Conservation (phyloP, 2,888 invertebrate species). For the Pegoplata infirma region DNA sequence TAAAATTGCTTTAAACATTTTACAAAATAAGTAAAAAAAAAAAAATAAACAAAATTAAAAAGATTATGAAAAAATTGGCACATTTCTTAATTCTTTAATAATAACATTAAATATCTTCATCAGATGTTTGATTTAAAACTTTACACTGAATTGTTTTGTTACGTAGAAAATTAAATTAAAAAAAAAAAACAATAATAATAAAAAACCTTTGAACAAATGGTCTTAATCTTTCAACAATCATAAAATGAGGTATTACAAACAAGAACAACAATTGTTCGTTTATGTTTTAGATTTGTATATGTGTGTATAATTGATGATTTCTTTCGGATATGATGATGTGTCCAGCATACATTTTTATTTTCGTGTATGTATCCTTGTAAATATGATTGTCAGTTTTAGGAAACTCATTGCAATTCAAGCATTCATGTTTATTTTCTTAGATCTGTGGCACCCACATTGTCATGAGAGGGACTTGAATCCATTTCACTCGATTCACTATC, state of each 20-base stretch:
- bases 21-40: slow-evolving; percentile 54
- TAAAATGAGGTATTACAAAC: slow-evolving; percentile 40
- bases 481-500: slow-evolving; percentile 59
- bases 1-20: slow-evolving; percentile 22
- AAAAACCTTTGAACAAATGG: slow-evolving; percentile 23
- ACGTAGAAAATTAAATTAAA: slow-evolving; percentile 4
- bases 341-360: not conserved
- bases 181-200: slow-evolving; percentile 29
- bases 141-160: slow-evolving; percentile 10
- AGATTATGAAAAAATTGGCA: slow-evolving; percentile 63
- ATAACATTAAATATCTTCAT: slow-evolving; percentile 44
- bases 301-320: not conserved
- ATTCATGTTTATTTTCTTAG: slow-evolving; percentile 47
- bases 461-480: slow-evolving; percentile 50
- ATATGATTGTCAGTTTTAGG: slow-evolving; percentile 6
- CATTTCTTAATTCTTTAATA: slow-evolving; percentile 62
- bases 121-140: slow-evolving; percentile 23
- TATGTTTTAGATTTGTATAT: not conserved
- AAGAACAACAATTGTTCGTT: slow-evolving; percentile 1
- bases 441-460: slow-evolving; percentile 55
- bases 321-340: slow-evolving; percentile 5
- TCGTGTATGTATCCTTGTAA: not conserved
- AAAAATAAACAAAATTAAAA: too few species aligned
- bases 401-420: not conserved
- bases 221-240: slow-evolving; percentile 19